Evolutionary conservation across 2,797 vertebrate genomes (phyloP), one percentile per base, ranked within the genome.

Genomic region (Artibeus jamaicensis): DNA sequence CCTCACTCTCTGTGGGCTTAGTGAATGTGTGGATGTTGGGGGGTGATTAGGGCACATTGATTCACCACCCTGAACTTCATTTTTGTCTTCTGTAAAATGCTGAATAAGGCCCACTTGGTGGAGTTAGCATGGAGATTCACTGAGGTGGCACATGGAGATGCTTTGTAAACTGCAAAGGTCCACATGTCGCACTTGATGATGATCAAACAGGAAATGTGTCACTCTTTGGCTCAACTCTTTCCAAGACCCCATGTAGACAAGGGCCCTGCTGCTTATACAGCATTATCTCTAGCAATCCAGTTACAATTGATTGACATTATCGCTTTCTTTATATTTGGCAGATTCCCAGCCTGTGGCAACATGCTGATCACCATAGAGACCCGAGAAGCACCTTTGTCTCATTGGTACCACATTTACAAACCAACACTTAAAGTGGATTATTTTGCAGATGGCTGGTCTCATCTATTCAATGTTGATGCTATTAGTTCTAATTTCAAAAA

Each of bases 221-320:
- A 81, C 73, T 86, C 81, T 95, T 95, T 93, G 70, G 55, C 82
- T 95, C 48, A 77, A 9, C 3, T 70, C 82, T 88, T 89, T 78
- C 67, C 46, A 88, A 74, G 91, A 85, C 70, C 53, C 70, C 44
- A 32, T 39, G 71, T 59, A 83, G 87, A 94, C 87, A 95, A 94
- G 46, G 79, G 59, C 37, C 32, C 39, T 92, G 57, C 89, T 84
- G 46, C 88, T 93, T 67, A 78, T 94, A 77, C 37, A 48, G 76
- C 57, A 89, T 67, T 94, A 86, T 91, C 92, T 86, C 78, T 86
- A 90, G 71, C 90, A 96, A 96, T 94, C 92, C 53, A 53, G 87
- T 97, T 96, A 97, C 81, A 82, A 97, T 81, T 95, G 97, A 97
- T 94, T 96, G 87, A 89, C 93, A 95, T 96, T 94, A 91, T 96